These are phyloP conservation scores for Psammodynastes pulverulentus DNA, from an alignment of 2,113 vertebrate genomes.

Conservation along the genomic window DNA sequence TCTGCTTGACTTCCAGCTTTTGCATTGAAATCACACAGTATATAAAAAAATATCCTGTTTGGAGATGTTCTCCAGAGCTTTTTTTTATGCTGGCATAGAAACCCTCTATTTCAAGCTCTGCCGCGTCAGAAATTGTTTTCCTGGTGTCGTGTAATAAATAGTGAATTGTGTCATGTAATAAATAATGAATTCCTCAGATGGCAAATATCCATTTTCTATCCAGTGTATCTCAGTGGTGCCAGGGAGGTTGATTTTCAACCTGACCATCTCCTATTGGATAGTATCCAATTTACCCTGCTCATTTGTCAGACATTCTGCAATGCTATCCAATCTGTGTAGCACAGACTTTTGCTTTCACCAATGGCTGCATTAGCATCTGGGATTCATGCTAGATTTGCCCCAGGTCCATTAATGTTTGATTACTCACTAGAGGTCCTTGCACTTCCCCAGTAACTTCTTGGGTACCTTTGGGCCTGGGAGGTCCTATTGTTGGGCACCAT, in stretches of 20 bases:
- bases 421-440: background rate
- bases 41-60: background rate
- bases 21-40: background rate
- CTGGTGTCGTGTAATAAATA: background rate
- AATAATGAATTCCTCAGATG: background rate
- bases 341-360: background rate
- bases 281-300: background rate
- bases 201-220: background rate
- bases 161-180: background rate
- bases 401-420: background rate
- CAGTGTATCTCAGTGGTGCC: background rate
- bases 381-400: background rate
- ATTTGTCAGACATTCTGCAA: background rate
- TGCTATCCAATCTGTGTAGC: background rate
- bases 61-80: background rate
- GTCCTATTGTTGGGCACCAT: background rate
- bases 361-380: background rate
- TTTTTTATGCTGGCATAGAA: background rate
- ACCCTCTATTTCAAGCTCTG: background rate
- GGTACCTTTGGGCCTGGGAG: background rate
- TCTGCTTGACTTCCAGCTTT: background rate
- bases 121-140: too few species aligned
- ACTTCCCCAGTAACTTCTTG: background rate
- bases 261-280: background rate
- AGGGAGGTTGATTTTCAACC: background rate